These are phyloP conservation scores for Peromyscus melanophrys DNA, from an alignment of 2,797 vertebrate genomes.

Conservation along the genomic window DNA sequence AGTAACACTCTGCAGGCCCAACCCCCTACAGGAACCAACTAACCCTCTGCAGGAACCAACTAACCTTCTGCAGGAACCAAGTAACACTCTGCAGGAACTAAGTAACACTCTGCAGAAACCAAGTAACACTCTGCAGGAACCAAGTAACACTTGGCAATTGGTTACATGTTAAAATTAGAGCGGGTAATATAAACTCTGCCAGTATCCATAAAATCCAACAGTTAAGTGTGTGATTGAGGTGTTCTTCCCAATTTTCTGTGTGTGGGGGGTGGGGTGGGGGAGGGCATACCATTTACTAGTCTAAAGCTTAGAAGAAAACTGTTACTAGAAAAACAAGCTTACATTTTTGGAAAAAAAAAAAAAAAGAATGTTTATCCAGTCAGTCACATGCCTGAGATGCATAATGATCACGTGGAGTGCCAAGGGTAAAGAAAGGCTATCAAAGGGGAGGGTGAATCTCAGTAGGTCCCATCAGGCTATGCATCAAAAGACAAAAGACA, in stretches of 20 bases:
- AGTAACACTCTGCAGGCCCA: not conserved
- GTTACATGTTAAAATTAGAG: not conserved
- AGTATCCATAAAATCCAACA: not conserved
- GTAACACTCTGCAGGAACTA: too few species aligned
- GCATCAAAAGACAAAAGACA: conserved; percentile 58
- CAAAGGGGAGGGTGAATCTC: not conserved
- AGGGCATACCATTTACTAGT: conserved; percentile 27
- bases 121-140: not conserved
- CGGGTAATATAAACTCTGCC: not conserved
- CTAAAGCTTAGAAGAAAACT: not conserved
- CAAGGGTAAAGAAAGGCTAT: conserved; percentile 14
- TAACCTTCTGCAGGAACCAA: too few species aligned
- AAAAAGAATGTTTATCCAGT: not conserved
- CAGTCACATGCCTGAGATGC: conserved; percentile 31
- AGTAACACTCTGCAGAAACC: too few species aligned
- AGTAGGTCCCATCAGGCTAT: not conserved
- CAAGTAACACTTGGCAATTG: not conserved
- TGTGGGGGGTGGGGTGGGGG: not conserved
- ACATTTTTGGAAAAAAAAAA: conserved; percentile 9
- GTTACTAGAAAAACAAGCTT: conserved; percentile 55
- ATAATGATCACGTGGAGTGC: not conserved
- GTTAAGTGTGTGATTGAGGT: not conserved
- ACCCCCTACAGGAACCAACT: too few species aligned
- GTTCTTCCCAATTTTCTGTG: conserved; percentile 53
- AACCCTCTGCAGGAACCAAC: not conserved